Evolutionary conservation across 2,113 vertebrate species (phyloP).

Genomic region (Boulengeromyrus knoepffleri): DNA sequence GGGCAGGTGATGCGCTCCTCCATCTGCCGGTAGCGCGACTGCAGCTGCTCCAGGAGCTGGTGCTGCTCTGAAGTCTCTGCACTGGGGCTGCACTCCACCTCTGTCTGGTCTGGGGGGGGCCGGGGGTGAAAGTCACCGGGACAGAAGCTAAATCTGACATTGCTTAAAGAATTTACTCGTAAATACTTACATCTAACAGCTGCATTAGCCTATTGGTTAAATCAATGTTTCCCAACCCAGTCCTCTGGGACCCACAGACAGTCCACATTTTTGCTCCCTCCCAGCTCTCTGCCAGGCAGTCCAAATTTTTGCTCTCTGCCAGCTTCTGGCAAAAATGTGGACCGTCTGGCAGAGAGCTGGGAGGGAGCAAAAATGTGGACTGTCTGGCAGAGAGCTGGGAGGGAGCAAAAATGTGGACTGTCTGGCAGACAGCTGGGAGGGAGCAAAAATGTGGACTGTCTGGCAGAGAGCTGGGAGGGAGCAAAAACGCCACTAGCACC

Average conservation of each 20-base stretch:
- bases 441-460: no score
- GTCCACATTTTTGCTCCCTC: not conserved
- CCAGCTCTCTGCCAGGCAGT: no score
- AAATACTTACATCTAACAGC: not conserved
- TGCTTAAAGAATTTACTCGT: not conserved
- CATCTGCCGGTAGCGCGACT: conserved; percentile 96
- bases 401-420: no score
- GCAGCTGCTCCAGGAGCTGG: conserved; percentile 94
- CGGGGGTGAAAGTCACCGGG: not conserved
- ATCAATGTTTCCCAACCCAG: not conserved
- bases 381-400: no score
- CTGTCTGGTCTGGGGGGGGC: conserved; percentile 74
- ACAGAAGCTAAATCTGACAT: not conserved
- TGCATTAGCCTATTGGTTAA: not conserved
- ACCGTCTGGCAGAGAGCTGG: not conserved
- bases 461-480: no score
- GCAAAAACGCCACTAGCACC: no score
- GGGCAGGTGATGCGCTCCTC: conserved; percentile 98
- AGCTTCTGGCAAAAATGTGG: not conserved
- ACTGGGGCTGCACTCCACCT: conserved; percentile 74
- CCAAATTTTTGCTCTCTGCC: no score
- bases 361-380: no score
- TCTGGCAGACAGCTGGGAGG: no score
- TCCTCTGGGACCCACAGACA: not conserved
- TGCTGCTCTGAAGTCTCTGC: conserved; percentile 72